These are phyloP conservation scores for Lochmaea capreae DNA, from an alignment of 2,888 invertebrate species.

Conservation along the genomic window DNA sequence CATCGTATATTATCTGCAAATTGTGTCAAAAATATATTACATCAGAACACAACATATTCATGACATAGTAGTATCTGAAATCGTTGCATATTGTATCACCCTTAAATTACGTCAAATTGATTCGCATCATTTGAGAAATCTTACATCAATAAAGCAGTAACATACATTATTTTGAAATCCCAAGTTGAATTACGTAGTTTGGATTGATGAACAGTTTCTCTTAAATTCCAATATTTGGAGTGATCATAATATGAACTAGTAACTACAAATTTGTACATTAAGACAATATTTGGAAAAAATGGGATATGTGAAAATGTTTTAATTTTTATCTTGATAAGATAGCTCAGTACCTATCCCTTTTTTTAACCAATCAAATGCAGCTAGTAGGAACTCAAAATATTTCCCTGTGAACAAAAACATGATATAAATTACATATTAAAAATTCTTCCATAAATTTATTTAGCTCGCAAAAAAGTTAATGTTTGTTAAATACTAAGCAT, in stretches of 20 bases:
- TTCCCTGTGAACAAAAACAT: constrained; percentile 15
- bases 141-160: constrained; percentile 1
- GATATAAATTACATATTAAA: constrained; percentile 2
- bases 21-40: neutral
- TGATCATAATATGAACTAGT: constrained; percentile 38
- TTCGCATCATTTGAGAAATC: neutral
- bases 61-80: constrained; percentile 4
- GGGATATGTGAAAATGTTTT: constrained; percentile 51
- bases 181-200: neutral
- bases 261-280: constrained; percentile 49
- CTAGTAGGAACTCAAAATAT: constrained; percentile 30
- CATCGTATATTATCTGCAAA: neutral
- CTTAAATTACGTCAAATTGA: neutral
- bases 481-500: neutral
- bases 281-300: constrained; percentile 49
- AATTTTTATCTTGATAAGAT: constrained; percentile 30
- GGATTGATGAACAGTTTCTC: constrained; percentile 3
- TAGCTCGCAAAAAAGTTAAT: neutral
- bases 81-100: neutral
- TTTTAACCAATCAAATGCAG: constrained; percentile 39
- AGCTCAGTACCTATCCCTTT: constrained; percentile 29
- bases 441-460: neutral
- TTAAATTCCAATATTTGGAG: constrained; percentile 27
- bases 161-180: neutral
- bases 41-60: neutral